Base-by-base conservation (phyloP, 2,113 vertebrate genomes). In the Sialia sialis region DNA sequence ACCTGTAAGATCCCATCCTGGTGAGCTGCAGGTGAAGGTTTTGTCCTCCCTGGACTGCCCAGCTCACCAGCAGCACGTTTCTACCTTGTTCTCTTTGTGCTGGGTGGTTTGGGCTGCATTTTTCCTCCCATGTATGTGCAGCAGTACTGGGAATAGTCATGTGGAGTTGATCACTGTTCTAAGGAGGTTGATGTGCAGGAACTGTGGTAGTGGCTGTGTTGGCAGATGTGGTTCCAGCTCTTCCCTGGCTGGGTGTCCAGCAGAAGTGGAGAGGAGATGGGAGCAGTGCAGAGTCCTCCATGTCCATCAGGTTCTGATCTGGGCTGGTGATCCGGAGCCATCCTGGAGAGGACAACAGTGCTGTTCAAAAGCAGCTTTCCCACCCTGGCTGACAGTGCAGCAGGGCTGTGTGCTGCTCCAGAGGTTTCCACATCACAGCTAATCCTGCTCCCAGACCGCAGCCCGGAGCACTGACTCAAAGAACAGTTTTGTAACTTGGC, bases 401-500 rank as follows among this genome's bases (percentile, higher is more conserved):
- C 43, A 11, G 80, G 77, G 34, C 68, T 0, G 0, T 26, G 6
- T 2, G 1, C 69, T 30, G 62, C 87, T 77, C 73, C 83, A 25
- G 15, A 56, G 93, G 13, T 91, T 95, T 94, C 88, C 88, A 79
- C 94, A 75, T 77, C 34, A 4, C 89, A 46, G 77, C 91, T 75
- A 88, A 91, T 86, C 86, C 90, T 0, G 7, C 85, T 95, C 89
- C 87, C 84, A 58, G 84, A 77, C 80, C 36, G 0, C 95, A 68
- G 84, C 85, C 49, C 5, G 0, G 56, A 74, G 91, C 72, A 38
- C 36, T 7, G 48, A 88, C 90, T 76, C 62, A 19, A 93, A 51
- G 69, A 14, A 12, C 39, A 88, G 77, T 96, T 95, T 95, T 84
- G 95, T 91, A 96, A 96, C 90, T 89, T 93, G 93, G 92, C 94